Evolutionary conservation across 2,888 invertebrate species (phyloP), one percentile per base, ranked within the genome.

Genomic region (Nudaria mundana): DNA sequence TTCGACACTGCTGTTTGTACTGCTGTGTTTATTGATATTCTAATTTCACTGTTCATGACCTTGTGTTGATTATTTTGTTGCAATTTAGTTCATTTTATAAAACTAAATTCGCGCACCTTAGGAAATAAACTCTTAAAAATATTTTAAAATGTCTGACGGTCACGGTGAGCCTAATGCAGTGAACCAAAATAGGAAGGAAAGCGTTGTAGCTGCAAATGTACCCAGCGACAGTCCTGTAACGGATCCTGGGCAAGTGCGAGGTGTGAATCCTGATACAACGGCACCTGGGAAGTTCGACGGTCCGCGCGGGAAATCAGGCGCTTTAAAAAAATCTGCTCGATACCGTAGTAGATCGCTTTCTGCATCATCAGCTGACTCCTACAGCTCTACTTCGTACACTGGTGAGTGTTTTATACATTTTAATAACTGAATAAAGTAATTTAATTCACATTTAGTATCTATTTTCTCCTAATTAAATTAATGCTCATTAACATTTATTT

Each of bases 331-430:
- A 77, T 93, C 96, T 10, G 95, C 94, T 58, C 91, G 97, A 36
- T 96, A 97, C 74, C 90, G 97, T 37, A 97, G 97, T 73, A 92
- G 98, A 48, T 97, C 97, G 0, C 89, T 97, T 14, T 98, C 98
- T 7, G 97, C 97, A 3, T 97, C 97, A 5, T 98, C 98, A 23
- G 97, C 97, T 37, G 98, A 98, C 81, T 97, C 97, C 13, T 98
- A 97, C 86, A 97, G 97, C 81, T 97, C 97, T 56, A 92, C 92
- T 11, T 92, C 91, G 0, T 92, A 92, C 59, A 92, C 92, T 24
- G 92, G 92, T 83, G 47, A 80, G 86, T 70, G n/a, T n/a, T n/a
- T n/a, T n/a, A n/a, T n/a, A n/a, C n/a, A n/a, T n/a, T n/a, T n/a
- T n/a, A n/a, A n/a, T n/a, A n/a, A n/a, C n/a, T n/a, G n/a, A n/a